A percentile compares a stretch with the other conserved stretches of the same genome.
phyloP scores from a whole-genome alignment of 2,113 vertebrate species.

The Stegastes partitus region DNA sequence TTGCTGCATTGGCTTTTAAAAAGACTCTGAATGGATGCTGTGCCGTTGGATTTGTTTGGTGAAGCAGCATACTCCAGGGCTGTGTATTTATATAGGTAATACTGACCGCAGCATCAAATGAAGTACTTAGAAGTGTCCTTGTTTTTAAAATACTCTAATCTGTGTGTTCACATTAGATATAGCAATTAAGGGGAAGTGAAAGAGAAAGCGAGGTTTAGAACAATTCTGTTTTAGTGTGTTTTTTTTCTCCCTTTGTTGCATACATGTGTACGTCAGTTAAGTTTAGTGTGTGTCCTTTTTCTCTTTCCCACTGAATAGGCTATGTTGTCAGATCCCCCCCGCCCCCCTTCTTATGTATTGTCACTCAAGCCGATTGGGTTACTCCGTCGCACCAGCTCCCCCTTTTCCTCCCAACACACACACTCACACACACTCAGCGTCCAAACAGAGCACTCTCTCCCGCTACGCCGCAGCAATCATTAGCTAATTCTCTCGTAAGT shows the following conservation, averaged over 20 bases:
- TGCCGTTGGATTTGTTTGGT: conserved; percentile 31
- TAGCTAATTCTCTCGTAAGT: conserved; percentile 61
- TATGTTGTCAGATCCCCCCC: conserved; percentile 67
- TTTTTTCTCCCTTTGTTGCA: conserved; percentile 38
- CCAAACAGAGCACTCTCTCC: conserved; percentile 45
- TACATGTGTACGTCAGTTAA: conserved; percentile 50
- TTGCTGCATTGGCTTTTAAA: conserved; percentile 11
- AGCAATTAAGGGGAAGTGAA: conserved; percentile 58
- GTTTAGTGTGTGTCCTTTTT: conserved; percentile 59
- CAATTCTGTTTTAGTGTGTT: conserved; percentile 30
- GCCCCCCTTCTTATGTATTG: conserved; percentile 64
- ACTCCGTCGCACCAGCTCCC: conserved; percentile 65
- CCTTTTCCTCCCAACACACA: conserved; percentile 38
- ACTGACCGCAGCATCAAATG: background rate
- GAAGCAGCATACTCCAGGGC: background rate
- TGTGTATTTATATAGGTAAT: conserved; percentile 29
- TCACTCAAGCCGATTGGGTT: conserved; percentile 73
- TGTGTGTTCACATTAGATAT: conserved; percentile 3
- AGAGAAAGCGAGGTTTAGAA: conserved; percentile 10
- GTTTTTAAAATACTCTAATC: background rate
- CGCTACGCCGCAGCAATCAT: conserved; percentile 49
- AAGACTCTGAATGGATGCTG: conserved; percentile 28
- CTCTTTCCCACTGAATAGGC: conserved; percentile 70
- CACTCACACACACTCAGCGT: conserved; percentile 27
- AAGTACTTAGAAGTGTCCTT: conserved; percentile 1